Evolutionary conservation across 2,888 invertebrate species (phyloP).

Genomic region (Teleogryllus oceanicus): DNA sequence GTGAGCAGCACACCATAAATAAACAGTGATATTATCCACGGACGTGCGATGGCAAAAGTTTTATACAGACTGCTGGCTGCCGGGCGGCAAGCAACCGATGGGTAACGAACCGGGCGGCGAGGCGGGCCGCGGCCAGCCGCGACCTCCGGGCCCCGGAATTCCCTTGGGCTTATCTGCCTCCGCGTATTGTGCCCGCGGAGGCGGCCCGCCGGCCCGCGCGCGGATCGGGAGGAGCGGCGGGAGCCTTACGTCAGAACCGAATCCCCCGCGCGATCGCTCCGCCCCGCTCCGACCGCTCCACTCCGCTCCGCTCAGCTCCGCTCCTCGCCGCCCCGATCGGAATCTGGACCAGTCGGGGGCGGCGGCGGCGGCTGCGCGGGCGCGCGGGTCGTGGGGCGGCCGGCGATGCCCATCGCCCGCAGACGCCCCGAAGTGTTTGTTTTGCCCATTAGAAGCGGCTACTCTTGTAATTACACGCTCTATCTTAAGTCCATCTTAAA

Average conservation of each 20-base stretch:
- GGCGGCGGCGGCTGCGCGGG: background rate
- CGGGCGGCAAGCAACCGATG: too few relatives aligned
- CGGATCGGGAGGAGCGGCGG: background rate
- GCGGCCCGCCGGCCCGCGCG: background rate
- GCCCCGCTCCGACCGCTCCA: too few relatives aligned
- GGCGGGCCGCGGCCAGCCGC: too few relatives aligned
- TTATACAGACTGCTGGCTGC: too few relatives aligned
- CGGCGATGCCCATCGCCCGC: background rate
- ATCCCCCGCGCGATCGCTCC: too few relatives aligned
- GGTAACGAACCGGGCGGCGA: too few relatives aligned
- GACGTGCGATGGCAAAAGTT: too few relatives aligned
- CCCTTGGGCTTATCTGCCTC: background rate
- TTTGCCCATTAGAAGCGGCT: constrained; percentile 18
- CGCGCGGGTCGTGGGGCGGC: background rate
- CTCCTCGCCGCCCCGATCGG: background rate
- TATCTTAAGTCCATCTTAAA: constrained; percentile 18
- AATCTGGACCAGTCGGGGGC: background rate
- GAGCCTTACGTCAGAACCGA: background rate
- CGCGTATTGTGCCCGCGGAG: constrained; percentile 9
- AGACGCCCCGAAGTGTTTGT: constrained; percentile 3
- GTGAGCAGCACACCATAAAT: too few relatives aligned
- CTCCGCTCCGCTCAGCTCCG: too few relatives aligned
- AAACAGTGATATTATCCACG: too few relatives aligned
- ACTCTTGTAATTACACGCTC: constrained; percentile 9
- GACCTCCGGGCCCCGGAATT: background rate